Evolutionary conservation across 2,888 invertebrate species (phyloP).

Genomic region (Spodoptera exigua): DNA sequence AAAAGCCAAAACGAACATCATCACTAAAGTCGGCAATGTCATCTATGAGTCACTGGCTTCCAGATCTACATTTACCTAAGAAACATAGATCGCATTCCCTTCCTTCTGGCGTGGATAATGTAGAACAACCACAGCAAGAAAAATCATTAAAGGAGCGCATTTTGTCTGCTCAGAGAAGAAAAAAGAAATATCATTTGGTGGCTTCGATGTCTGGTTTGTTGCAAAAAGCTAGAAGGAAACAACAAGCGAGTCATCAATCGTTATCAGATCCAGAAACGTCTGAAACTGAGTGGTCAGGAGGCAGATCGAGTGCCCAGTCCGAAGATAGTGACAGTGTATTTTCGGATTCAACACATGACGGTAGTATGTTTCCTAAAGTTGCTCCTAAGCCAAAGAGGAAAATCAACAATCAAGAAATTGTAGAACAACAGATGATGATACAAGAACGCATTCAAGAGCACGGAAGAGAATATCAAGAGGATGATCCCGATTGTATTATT

Average conservation of each 20-base stretch:
- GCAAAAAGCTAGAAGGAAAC: conserved; percentile 94
- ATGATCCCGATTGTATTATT: conserved; percentile 73
- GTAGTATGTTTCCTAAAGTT: conserved; percentile 91
- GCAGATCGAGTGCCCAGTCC: conserved; percentile 91
- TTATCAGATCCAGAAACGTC: conserved; percentile 94
- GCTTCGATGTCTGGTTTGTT: conserved; percentile 95
- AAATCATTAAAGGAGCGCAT: conserved; percentile 84
- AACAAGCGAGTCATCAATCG: conserved; percentile 90
- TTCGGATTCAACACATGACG: conserved; percentile 91
- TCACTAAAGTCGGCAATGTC: conserved; percentile 94
- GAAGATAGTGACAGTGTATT: conserved; percentile 93
- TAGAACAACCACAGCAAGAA: conserved; percentile 85
- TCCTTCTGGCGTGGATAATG: conserved; percentile 91
- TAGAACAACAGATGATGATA: conserved; percentile 85
- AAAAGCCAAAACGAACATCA: conserved; percentile 92
- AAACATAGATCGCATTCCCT: conserved; percentile 95
- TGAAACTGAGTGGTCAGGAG: conserved; percentile 92
- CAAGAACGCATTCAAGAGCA: conserved; percentile 84
- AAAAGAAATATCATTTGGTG: conserved; percentile 94
- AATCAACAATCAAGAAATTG: conserved; percentile 84
- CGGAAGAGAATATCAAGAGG: conserved; percentile 77
- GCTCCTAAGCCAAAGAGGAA: conserved; percentile 83
- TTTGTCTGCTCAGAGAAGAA: conserved; percentile 89
- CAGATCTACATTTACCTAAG: conserved; percentile 94
- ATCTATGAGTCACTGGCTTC: conserved; percentile 94